A percentile compares a stretch with the other conserved stretches of the same genome.
Conservation (phyloP, 2,797 vertebrate genomes). For the Hypotaenidia okinawae region DNA sequence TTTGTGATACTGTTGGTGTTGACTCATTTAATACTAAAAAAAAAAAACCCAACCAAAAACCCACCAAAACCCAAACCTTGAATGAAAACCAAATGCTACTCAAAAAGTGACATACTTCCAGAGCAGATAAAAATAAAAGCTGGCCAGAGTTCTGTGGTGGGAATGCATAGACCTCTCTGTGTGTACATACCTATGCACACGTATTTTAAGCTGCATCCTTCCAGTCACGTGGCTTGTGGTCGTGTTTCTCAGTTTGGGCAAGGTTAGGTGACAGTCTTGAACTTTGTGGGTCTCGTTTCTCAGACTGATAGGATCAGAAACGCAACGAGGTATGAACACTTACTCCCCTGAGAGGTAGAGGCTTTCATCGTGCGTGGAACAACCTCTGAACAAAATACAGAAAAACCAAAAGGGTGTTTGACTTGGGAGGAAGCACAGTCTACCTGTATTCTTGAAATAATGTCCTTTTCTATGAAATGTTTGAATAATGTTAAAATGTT, state of each 20-base stretch:
- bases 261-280: not conserved
- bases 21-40: not conserved
- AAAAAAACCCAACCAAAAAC: not conserved
- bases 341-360: slow-evolving; percentile 3
- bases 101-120: not conserved
- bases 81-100: not conserved
- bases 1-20: not conserved
- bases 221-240: not conserved
- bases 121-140: not conserved
- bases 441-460: not conserved
- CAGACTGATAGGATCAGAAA: slow-evolving; percentile 36
- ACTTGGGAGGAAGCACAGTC: not conserved
- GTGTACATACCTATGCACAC: not conserved
- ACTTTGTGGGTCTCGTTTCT: slow-evolving; percentile 14
- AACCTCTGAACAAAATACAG: not conserved
- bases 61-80: too few relatives aligned
- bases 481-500: not conserved
- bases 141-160: not conserved
- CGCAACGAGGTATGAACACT: not conserved
- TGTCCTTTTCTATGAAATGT: not conserved
- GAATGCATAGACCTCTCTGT: not conserved
- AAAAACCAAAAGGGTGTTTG: not conserved
- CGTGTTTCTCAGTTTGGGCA: not conserved
- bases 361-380: not conserved
- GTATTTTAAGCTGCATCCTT: not conserved